These are phyloP conservation scores for Biston betularia DNA, from an alignment of 2,888 invertebrate genomes.

Conservation along the genomic window DNA sequence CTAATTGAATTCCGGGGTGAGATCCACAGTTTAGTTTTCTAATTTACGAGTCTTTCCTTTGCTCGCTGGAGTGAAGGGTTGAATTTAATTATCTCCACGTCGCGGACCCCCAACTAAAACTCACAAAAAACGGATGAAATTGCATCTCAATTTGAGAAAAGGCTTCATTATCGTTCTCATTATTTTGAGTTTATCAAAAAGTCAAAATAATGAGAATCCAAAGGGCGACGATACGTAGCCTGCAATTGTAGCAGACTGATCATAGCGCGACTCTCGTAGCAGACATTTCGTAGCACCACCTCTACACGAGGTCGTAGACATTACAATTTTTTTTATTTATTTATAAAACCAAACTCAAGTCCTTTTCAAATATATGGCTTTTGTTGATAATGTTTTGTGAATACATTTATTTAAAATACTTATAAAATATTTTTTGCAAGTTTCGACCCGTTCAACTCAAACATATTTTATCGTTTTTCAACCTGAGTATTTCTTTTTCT, in stretches of 20 bases:
- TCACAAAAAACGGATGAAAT: constrained; percentile 69
- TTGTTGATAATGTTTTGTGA: too few relatives aligned
- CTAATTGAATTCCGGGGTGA: constrained; percentile 85
- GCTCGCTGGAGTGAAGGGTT: constrained; percentile 78
- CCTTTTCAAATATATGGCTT: too few relatives aligned
- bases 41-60: constrained; percentile 83
- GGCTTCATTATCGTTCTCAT: constrained; percentile 56
- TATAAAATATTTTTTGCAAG: too few relatives aligned
- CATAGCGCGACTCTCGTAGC: constrained; percentile 36
- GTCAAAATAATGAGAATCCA: too few relatives aligned
- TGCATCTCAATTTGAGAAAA: constrained; percentile 63
- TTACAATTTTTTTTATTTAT: constrained; percentile 47
- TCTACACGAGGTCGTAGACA: constrained; percentile 55
- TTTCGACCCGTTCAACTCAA: too few relatives aligned
- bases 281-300: constrained; percentile 45
- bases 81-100: constrained; percentile 81
- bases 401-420: too few relatives aligned
- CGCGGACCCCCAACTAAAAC: constrained; percentile 66
- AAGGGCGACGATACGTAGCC: constrained; percentile 41
- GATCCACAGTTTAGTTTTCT: constrained; percentile 85
- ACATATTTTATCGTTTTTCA: too few relatives aligned
- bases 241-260: constrained; percentile 29
- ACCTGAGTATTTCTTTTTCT: too few relatives aligned
- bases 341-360: too few relatives aligned
- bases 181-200: constrained; percentile 53